phyloP scores from a whole-genome alignment of 2,113 vertebrate species.

The Hypocryptadius cinnamomeus region DNA sequence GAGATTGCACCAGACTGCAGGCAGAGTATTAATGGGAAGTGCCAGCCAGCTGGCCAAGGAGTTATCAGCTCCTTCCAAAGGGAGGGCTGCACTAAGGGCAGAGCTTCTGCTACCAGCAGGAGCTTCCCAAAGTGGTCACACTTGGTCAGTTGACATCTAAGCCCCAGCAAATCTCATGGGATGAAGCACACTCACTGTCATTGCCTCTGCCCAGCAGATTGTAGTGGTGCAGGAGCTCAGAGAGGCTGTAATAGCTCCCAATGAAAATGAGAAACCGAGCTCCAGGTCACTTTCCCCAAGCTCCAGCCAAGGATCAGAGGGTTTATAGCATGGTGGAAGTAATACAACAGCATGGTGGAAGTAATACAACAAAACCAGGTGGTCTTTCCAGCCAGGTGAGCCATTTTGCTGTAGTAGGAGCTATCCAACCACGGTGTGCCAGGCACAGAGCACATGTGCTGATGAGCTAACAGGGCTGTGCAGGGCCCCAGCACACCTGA shows the following conservation, averaged over 20 bases:
- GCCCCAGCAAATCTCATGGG: background rate
- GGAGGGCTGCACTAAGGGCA: background rate
- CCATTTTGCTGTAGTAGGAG: background rate
- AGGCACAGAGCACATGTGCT: accelerated
- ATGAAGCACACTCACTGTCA: accelerated
- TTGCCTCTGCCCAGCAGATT: background rate
- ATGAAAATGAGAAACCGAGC: background rate
- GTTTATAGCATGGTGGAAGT: background rate
- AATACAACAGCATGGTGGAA: background rate
- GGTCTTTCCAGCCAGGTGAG: background rate
- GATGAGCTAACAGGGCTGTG: accelerated
- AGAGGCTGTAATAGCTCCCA: background rate
- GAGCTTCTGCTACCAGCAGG: background rate
- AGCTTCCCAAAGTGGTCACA: accelerated
- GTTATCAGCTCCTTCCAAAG: background rate
- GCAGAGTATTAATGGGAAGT: background rate
- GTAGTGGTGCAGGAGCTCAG: background rate
- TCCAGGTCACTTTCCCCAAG: background rate
- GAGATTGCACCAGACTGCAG: background rate
- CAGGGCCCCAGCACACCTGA: accelerated
- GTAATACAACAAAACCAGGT: background rate
- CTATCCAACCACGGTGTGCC: accelerated
- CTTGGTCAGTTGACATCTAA: background rate
- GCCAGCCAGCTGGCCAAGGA: background rate
- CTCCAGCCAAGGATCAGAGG: background rate